A percentile compares a stretch with the other conserved stretches of the same genome.
phyloP scores from a whole-genome alignment of 2,888 invertebrate species.

The Hermaeophaga mercurialis region DNA sequence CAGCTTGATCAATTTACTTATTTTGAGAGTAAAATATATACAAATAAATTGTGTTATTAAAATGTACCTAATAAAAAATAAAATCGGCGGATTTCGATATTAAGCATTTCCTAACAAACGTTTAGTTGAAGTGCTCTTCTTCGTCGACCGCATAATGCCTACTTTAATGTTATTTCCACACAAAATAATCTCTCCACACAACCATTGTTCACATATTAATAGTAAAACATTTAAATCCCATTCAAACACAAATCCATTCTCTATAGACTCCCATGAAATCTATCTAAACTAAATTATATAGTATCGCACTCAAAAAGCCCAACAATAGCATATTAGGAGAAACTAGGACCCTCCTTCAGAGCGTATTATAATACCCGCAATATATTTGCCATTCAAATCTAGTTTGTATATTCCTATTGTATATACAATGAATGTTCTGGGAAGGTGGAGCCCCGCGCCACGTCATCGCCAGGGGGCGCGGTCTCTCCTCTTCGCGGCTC shows the following conservation, averaged over 20 bases:
- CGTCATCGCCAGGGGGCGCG: constrained; percentile 34
- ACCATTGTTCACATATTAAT: constrained; percentile 26
- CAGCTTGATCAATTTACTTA: too few relatives aligned
- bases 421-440: constrained; percentile 55
- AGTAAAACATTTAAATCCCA: constrained; percentile 25
- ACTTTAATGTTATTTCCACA: neutral
- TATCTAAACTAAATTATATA: constrained; percentile 43
- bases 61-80: too few relatives aligned
- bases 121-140: too few relatives aligned
- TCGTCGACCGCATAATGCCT: too few relatives aligned
- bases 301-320: constrained; percentile 45
- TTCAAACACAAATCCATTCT: constrained; percentile 26
- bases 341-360: constrained; percentile 44
- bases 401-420: constrained; percentile 58
- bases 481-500: constrained; percentile 14
- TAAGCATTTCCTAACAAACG: too few relatives aligned
- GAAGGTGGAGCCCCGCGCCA: constrained; percentile 42
- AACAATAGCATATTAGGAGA: constrained; percentile 44
- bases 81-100: too few relatives aligned
- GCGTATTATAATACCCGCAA: constrained; percentile 52
- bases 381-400: constrained; percentile 56
- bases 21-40: too few relatives aligned
- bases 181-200: constrained; percentile 3
- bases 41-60: too few relatives aligned
- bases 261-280: constrained; percentile 30